Conservation (phyloP, 2,797 vertebrate species). For the Lepus oiostolus region DNA sequence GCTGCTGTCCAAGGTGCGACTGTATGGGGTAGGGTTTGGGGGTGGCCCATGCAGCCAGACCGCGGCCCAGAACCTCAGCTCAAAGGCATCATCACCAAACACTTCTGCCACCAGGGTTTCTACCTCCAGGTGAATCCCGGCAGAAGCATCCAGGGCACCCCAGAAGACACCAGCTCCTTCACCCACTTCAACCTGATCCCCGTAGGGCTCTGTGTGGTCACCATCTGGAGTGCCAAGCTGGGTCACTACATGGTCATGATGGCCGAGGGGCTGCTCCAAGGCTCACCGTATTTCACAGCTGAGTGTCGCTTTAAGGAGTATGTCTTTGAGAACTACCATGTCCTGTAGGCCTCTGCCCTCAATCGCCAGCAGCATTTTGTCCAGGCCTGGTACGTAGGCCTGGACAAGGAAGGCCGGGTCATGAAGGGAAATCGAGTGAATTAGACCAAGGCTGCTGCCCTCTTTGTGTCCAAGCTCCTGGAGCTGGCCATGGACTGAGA, state of each 20-base stretch:
- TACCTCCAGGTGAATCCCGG: slow-evolving; percentile 95
- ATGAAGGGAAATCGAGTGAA: slow-evolving; percentile 96
- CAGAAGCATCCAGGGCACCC: slow-evolving; percentile 94
- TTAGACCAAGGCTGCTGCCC: slow-evolving; percentile 94
- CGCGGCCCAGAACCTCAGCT: slow-evolving; percentile 93
- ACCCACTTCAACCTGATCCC: slow-evolving; percentile 97
- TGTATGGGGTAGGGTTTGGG: slow-evolving; percentile 89
- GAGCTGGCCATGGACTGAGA: slow-evolving; percentile 96
- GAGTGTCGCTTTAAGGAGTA: slow-evolving; percentile 97
- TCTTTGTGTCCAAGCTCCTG: slow-evolving; percentile 96
- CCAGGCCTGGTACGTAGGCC: slow-evolving; percentile 95
- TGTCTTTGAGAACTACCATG: slow-evolving; percentile 96
- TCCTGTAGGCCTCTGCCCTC: slow-evolving; percentile 95
- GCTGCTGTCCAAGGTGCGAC: slow-evolving; percentile 94
- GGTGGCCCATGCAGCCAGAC: slow-evolving; percentile 91
- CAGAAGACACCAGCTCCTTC: slow-evolving; percentile 95
- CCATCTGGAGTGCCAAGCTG: slow-evolving; percentile 95
- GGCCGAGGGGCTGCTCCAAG: slow-evolving; percentile 95
- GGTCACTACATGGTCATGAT: slow-evolving; percentile 96
- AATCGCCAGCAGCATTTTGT: slow-evolving; percentile 95
- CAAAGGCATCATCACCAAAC: slow-evolving; percentile 95
- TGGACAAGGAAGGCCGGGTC: slow-evolving; percentile 93
- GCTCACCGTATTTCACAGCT: slow-evolving; percentile 95
- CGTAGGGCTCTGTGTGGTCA: slow-evolving; percentile 95
- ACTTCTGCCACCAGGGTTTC: slow-evolving; percentile 95